Evolutionary conservation across 2,113 vertebrate genomes (phyloP).

Genomic region (Capreolus pygargus): DNA sequence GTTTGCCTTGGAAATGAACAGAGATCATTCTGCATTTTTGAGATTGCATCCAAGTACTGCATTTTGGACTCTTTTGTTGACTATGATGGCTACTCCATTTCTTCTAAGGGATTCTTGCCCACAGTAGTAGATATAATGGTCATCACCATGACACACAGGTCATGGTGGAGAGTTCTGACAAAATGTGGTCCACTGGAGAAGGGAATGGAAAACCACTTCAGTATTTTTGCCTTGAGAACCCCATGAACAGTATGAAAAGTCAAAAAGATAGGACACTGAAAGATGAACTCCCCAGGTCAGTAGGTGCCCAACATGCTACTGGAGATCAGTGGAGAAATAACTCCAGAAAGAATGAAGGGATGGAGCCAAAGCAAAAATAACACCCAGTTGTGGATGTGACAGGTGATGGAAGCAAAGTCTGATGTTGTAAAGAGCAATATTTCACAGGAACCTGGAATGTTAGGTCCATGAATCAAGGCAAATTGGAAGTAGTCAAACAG

Average conservation of each 20-base stretch:
- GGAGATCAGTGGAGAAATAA: not conserved
- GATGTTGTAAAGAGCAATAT: not conserved
- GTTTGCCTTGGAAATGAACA: not conserved
- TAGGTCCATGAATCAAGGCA: not conserved
- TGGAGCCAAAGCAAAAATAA: not conserved
- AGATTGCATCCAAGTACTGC: not conserved
- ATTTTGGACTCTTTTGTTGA: not conserved
- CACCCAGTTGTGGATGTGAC: not conserved
- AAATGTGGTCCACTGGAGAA: not conserved
- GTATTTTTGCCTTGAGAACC: not conserved
- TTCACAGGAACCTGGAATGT: not conserved
- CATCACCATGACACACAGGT: not conserved
- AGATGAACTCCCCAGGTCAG: not conserved
- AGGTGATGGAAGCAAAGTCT: not conserved
- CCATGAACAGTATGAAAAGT: not conserved
- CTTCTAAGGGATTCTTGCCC: not conserved
- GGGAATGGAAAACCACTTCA: not conserved
- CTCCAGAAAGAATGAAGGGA: not conserved
- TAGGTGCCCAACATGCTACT: not conserved
- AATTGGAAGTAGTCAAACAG: not conserved
- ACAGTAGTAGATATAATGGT: not conserved
- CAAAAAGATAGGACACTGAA: not conserved
- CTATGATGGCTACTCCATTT: not conserved
- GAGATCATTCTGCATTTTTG: not conserved
- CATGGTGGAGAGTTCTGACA: not conserved